These are phyloP conservation scores for Sphaerophoria taeniata DNA, from an alignment of 2,888 invertebrate genomes.

Conservation along the genomic window DNA sequence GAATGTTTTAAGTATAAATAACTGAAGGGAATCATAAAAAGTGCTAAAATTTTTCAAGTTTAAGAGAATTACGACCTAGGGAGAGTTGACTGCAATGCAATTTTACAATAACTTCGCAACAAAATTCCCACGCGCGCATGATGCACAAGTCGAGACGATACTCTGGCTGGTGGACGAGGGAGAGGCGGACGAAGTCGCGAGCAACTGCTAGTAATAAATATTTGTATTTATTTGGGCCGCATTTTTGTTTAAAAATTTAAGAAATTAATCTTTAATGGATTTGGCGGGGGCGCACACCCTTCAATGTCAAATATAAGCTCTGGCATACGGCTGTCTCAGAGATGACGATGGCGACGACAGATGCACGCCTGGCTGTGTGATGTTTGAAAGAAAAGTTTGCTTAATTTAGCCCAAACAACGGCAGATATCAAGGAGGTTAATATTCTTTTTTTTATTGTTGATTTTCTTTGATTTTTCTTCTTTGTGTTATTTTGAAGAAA, in stretches of 20 bases:
- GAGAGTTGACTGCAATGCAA: no score
- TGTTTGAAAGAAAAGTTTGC: conserved; percentile 25
- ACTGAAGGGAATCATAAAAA: no score
- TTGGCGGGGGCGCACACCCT: conserved; percentile 1
- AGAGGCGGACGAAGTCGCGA: no score
- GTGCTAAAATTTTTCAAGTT: no score
- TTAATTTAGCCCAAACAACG: conserved; percentile 67
- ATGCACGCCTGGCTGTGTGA: no score
- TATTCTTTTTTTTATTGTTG: conserved; percentile 33
- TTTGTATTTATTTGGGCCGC: conserved; percentile 50
- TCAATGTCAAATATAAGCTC: conserved; percentile 15
- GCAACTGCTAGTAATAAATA: conserved; percentile 29
- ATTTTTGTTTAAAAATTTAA: conserved; percentile 65
- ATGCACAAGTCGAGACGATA: no score
- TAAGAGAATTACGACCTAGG: no score
- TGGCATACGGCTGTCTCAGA: background rate
- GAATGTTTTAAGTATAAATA: no score
- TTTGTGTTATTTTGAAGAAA: background rate
- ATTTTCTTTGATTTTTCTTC: background rate
- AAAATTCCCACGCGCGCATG: no score
- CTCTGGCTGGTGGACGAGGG: no score
- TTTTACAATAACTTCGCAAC: no score
- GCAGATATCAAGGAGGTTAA: conserved; percentile 41
- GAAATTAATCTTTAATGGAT: conserved; percentile 62
- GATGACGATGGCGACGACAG: no score